Percentiles rank a stretch among this genome's conserved stretches.
These are phyloP conservation scores for Otus scops DNA, from an alignment of 2,797 vertebrate genomes.

Conservation along the genomic window DNA sequence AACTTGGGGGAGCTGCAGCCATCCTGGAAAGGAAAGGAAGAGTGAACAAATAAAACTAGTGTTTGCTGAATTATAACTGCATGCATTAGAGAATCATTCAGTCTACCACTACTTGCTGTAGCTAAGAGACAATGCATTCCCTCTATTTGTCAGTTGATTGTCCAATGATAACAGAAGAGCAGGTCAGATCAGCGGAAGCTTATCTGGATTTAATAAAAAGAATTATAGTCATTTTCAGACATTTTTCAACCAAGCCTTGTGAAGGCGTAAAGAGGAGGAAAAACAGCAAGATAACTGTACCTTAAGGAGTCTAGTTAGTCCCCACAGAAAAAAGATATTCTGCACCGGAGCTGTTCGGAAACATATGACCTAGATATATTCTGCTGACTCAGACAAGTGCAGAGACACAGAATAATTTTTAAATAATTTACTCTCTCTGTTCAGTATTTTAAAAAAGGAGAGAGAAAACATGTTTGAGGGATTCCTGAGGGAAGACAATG, in stretches of 20 bases:
- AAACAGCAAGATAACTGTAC: not conserved
- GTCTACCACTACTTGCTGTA: not conserved
- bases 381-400: constrained; percentile 47
- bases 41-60: not conserved
- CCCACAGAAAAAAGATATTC: not conserved
- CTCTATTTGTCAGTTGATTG: not conserved
- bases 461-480: not conserved
- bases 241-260: not conserved
- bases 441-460: not conserved
- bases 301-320: not conserved
- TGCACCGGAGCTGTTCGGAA: not conserved
- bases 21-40: constrained; percentile 71
- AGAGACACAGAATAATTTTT: constrained; percentile 13
- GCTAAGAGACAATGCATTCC: not conserved
- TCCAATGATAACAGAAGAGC: not conserved
- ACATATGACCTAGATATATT: constrained; percentile 24
- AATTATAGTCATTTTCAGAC: not conserved
- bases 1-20: constrained; percentile 79
- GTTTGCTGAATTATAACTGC: not conserved
- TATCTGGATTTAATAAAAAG: not conserved
- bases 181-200: not conserved
- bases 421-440: constrained; percentile 28
- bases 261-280: not conserved
- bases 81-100: not conserved
- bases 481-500: not conserved